Evolutionary conservation across 2,888 invertebrate genomes (phyloP), one percentile per base, ranked within the genome.

Genomic region (Drosophila neonasuta): DNA sequence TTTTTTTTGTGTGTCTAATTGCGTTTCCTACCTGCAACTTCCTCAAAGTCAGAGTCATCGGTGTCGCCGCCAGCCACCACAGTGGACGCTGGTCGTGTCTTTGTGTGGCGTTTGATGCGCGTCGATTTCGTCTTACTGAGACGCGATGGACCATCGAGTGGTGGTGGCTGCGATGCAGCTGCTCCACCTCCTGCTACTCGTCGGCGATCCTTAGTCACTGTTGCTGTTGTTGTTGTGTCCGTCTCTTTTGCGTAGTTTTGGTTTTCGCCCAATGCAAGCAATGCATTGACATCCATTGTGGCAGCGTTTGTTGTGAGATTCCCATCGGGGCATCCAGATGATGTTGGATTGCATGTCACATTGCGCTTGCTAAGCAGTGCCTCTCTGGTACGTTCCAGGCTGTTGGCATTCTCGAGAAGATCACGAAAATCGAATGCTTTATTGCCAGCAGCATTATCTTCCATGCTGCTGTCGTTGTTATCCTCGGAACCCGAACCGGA

Each of bases 31-130:
- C 93, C 93, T 91, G 94, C 93, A 52, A 96, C 95, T 92, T 95
- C 95, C 88, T 95, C 95, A 93, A 94, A 95, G 86, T 94, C 94
- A 55, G 93, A 92, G 81, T 95, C 95, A 56, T 89, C 89, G 13
- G 90, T 80, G 41, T 85, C 85, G 32, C 81, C 89, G 3, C 71
- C 85, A 6, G 94, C 94, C 50, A 76, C 70, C 42, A 87, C 79
- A 15, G 89, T 86, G 42, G 89, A 89, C 34, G 88, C 77, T 17
- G 89, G 86, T 46, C 89, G 87, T 17, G 89, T 87, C 72, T 89
- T 90, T 0, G 87, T 87, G 50, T 89, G 89, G 9, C 89, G 83
- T 62, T 90, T 89, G 10, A 89, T 79, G 30, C 88, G 79, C 30
- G 89, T 89, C 55, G 87, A 85, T 68, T 88, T 88, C 41, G 86